phyloP scores from a whole-genome alignment of 2,888 invertebrate genomes.

The Tryphoninae sp. region DNA sequence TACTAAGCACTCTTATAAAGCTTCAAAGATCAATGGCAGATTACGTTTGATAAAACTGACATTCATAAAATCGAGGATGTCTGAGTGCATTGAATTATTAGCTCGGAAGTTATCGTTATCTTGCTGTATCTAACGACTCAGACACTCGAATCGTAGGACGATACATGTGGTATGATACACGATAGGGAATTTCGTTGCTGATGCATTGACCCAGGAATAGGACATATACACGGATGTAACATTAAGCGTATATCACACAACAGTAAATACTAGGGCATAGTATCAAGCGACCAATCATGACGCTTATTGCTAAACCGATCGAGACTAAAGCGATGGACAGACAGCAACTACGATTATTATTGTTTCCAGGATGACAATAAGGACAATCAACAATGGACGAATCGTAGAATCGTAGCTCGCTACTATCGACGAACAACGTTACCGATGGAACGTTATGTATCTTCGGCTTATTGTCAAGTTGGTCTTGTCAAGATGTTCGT shows the following conservation, averaged over 20 bases:
- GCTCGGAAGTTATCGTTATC: no score
- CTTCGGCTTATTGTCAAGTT: no score
- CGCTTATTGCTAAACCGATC: constrained; percentile 47
- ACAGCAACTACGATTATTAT: constrained; percentile 54
- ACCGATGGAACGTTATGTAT: no score
- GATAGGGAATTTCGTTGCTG: constrained; percentile 55
- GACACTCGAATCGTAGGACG: no score
- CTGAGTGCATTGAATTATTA: no score
- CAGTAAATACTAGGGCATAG: constrained; percentile 1
- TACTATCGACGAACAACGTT: no score
- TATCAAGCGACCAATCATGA: constrained; percentile 48
- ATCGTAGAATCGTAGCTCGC: constrained; percentile 64
- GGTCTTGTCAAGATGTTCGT: no score
- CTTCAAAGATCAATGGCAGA: no score
- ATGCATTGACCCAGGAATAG: constrained; percentile 37
- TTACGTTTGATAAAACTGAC: no score
- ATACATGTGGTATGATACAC: constrained; percentile 26
- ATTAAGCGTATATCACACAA: constrained; percentile 16
- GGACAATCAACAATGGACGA: constrained; percentile 44
- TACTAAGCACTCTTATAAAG: no score
- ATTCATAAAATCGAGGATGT: no score
- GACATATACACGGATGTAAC: constrained; percentile 16
- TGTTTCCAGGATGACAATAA: constrained; percentile 41
- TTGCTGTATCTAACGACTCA: no score
- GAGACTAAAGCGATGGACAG: constrained; percentile 28